Evolutionary conservation across 2,113 vertebrate species (phyloP).

Genomic region (Stegostoma tigrinum): DNA sequence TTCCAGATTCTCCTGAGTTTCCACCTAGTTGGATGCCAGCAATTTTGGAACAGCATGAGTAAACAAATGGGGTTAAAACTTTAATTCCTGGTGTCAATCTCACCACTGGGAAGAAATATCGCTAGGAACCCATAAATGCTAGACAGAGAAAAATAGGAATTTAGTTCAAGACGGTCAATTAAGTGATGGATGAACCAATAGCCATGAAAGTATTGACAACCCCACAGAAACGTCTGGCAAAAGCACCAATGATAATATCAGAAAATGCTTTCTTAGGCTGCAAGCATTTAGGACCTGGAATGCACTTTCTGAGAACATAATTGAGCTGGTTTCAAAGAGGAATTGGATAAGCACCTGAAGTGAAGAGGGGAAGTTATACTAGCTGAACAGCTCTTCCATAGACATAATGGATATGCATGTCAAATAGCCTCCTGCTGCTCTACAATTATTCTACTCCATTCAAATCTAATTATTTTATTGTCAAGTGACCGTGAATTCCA

Average conservation of each 20-base stretch:
- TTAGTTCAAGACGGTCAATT: neutral
- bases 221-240: neutral
- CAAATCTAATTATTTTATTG: neutral
- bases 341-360: too few relatives aligned
- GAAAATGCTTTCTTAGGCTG: too few relatives aligned
- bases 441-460: too few relatives aligned
- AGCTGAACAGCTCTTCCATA: too few relatives aligned
- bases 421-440: too few relatives aligned
- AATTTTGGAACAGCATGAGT: neutral
- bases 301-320: too few relatives aligned
- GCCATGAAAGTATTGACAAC: neutral
- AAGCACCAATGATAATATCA: too few relatives aligned
- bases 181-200: neutral
- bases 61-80: neutral
- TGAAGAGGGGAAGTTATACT: too few relatives aligned
- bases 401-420: too few relatives aligned
- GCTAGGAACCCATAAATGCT: neutral
- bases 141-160: neutral
- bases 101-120: neutral
- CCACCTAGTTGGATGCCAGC: neutral
- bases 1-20: neutral
- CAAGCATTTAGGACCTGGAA: too few relatives aligned
- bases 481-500: neutral
- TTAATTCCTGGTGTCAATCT: neutral
- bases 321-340: too few relatives aligned